Conservation (phyloP, 2,797 vertebrate species). For the Tangara arthus region DNA sequence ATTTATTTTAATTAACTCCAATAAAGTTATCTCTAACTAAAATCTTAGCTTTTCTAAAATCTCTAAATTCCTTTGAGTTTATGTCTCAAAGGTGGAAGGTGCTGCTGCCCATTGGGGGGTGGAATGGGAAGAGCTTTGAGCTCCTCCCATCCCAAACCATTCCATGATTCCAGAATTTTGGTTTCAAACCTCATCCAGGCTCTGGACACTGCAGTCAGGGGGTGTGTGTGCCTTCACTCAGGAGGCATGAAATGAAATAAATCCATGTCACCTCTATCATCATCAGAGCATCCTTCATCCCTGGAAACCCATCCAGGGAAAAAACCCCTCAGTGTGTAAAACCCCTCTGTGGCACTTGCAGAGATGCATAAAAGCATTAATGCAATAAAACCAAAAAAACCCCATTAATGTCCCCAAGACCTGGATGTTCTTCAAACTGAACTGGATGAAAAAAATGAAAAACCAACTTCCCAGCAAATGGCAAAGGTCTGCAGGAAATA, state of each 20-base stretch:
- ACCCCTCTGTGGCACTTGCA: background rate
- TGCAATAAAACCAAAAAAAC: background rate
- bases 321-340: accelerated
- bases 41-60: too few relatives aligned
- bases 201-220: background rate
- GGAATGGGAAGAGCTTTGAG: background rate
- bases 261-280: background rate
- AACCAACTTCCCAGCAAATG: background rate
- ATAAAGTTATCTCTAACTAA: too few relatives aligned
- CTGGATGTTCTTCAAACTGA: background rate
- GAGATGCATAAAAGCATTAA: background rate
- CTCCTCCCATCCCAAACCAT: background rate
- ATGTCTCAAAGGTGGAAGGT: background rate
- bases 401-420: background rate
- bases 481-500: background rate
- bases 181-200: background rate
- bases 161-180: background rate
- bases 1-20: too few relatives aligned
- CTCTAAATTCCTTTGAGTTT: too few relatives aligned
- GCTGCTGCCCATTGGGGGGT: background rate
- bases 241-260: background rate
- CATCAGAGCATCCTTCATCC: accelerated
- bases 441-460: background rate
- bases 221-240: accelerated
- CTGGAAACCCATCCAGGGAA: background rate